Conservation (phyloP, 2,797 vertebrate genomes). For the Scolopax rusticola region DNA sequence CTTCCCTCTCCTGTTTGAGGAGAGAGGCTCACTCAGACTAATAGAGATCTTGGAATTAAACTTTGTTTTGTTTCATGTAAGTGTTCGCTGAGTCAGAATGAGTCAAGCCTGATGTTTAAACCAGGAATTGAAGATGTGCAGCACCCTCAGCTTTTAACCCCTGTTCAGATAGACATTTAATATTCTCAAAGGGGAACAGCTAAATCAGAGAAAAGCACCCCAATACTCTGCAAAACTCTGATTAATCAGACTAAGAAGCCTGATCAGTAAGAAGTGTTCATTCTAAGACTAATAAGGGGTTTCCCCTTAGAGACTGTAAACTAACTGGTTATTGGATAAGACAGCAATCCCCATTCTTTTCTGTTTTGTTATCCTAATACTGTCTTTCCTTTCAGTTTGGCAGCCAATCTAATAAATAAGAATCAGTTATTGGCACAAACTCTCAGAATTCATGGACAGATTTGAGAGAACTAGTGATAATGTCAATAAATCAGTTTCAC, state of each 20-base stretch:
- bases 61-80: neutral
- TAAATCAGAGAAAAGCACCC: neutral
- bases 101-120: neutral
- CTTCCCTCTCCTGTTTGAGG: neutral
- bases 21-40: neutral
- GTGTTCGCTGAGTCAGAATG: neutral
- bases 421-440: neutral
- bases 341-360: neutral
- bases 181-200: neutral
- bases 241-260: neutral
- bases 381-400: neutral
- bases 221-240: neutral
- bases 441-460: constrained; percentile 37
- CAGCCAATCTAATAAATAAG: neutral
- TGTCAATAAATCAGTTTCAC: constrained; percentile 31
- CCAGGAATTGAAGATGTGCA: neutral
- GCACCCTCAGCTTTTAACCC: neutral
- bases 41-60: neutral
- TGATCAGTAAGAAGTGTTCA: neutral
- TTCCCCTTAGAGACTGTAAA: neutral
- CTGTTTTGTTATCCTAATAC: neutral
- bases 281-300: rapidly evolving
- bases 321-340: neutral
- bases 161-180: neutral
- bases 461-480: neutral